Percentiles rank a stretch among this genome's conserved stretches.
Conservation (phyloP, 2,888 invertebrate genomes). For the Macropis europaea region DNA sequence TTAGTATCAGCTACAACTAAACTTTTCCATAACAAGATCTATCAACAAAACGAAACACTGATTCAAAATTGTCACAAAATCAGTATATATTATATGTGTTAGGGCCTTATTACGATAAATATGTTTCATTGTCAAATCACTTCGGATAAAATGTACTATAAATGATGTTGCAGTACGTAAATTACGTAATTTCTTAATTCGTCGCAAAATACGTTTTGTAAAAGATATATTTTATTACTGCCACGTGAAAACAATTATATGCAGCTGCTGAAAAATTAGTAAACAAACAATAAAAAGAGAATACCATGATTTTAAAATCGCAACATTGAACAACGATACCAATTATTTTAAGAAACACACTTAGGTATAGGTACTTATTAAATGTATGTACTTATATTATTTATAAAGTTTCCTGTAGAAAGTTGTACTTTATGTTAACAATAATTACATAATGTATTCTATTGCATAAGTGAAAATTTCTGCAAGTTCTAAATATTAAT, state of each 20-base stretch:
- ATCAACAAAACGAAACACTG: too few species aligned
- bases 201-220: neutral
- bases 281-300: neutral
- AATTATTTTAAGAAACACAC: constrained; percentile 34
- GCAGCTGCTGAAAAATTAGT: neutral
- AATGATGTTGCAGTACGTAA: neutral
- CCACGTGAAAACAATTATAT: neutral
- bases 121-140: neutral
- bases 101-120: too few species aligned
- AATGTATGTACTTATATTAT: constrained; percentile 54
- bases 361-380: constrained; percentile 54
- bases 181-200: neutral
- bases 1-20: too few species aligned
- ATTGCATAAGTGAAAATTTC: constrained; percentile 16
- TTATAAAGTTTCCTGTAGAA: constrained; percentile 7
- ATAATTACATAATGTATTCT: constrained; percentile 13
- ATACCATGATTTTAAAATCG: constrained; percentile 18
- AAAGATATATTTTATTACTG: neutral
- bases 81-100: too few species aligned
- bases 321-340: constrained; percentile 11
- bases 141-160: neutral
- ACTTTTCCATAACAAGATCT: too few species aligned
- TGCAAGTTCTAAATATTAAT: neutral
- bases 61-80: too few species aligned
- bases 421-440: constrained; percentile 23